phyloP scores from a whole-genome alignment of 1,140 invertebrate species.

The Drosophila triauraria region DNA sequence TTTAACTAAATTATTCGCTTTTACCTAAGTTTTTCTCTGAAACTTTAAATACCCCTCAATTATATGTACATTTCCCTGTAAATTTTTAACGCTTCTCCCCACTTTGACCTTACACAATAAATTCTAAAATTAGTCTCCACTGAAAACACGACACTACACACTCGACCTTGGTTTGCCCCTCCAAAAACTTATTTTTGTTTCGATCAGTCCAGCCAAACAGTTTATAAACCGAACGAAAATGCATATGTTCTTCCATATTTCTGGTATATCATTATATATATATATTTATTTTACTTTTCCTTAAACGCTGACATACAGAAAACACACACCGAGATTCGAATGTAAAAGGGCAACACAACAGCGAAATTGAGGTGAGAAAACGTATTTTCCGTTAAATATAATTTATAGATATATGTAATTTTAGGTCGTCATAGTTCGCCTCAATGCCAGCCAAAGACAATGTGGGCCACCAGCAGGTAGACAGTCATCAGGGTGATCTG shows the following conservation, averaged over 20 bases:
- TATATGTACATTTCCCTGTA: neutral
- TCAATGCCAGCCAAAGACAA: slow-evolving; percentile 88
- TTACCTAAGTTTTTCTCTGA: neutral
- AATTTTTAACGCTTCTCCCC: neutral
- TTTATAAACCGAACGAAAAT: neutral
- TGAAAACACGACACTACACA: slow-evolving; percentile 11
- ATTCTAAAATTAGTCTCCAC: slow-evolving; percentile 26
- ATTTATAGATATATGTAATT: slow-evolving; percentile 2
- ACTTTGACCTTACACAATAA: slow-evolving; percentile 14
- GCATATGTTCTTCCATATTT: slow-evolving; percentile 12
- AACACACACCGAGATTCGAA: slow-evolving; percentile 40
- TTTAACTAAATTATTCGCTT: neutral
- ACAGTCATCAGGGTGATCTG: slow-evolving; percentile 88
- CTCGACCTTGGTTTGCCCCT: slow-evolving; percentile 13
- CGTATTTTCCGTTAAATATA: slow-evolving; percentile 4
- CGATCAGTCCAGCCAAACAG: slow-evolving; percentile 18
- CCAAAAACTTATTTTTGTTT: slow-evolving; percentile 6
- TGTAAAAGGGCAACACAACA: slow-evolving; percentile 25
- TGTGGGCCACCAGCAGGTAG: slow-evolving; percentile 90
- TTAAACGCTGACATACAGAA: slow-evolving; percentile 24
- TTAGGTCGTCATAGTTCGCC: neutral
- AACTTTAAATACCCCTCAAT: neutral
- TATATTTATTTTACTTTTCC: slow-evolving; percentile 9
- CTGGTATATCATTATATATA: slow-evolving; percentile 22
- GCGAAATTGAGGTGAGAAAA: slow-evolving; percentile 12